Evolutionary conservation across 2,113 vertebrate species (phyloP), one percentile per base, ranked within the genome.

Genomic region (Podiceps cristatus): DNA sequence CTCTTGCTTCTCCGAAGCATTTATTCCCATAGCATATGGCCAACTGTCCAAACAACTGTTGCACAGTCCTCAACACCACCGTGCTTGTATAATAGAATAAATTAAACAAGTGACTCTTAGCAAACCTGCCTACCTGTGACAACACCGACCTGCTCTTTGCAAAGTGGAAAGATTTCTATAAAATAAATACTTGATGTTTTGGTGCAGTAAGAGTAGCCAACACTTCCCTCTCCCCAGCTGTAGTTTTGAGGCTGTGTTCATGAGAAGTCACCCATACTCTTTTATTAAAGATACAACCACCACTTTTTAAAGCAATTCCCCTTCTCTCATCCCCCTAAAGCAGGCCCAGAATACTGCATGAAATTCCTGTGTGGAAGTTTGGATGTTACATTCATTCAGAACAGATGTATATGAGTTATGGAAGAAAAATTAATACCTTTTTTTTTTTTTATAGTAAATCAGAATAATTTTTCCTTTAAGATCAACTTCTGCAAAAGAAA

Each of bases 1-100:
- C 27, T 60, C 74, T 49, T 58, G 68, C 50, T 79, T 90, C 60
- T 79, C 67, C 1, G 1, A 53, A 63, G 31, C 17, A 0, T 90
- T 87, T 87, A 60, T 84, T 88, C 87, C 83, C 87, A 9, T 55
- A 80, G 55, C 83, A 60, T 75, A 69, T 84, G 91, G 91, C 62
- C 78, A 83, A 18, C 33, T 12, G 0, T 33, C 29, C 49, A 64
- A 78, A 62, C 55, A 75, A 84, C n/a, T 44, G 60, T 59, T 88
- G 56, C 50, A 15, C 45, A 18, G 18, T 42, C 67, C 67, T 87
- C 60, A 87, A 25, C 82, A 22, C 37, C 25, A 16, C 59, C 11
- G 4, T 35, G 31, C 55, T 68, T 29, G 42, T 72, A 4, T 14
- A 18, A 40, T 1, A 63, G 33, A 66, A 59, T 52, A 68, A 86